Percentiles rank a stretch among this genome's conserved stretches.
Evolutionary conservation across 1,140 invertebrate genomes (phyloP).

Genomic region (Bombus confusus): DNA sequence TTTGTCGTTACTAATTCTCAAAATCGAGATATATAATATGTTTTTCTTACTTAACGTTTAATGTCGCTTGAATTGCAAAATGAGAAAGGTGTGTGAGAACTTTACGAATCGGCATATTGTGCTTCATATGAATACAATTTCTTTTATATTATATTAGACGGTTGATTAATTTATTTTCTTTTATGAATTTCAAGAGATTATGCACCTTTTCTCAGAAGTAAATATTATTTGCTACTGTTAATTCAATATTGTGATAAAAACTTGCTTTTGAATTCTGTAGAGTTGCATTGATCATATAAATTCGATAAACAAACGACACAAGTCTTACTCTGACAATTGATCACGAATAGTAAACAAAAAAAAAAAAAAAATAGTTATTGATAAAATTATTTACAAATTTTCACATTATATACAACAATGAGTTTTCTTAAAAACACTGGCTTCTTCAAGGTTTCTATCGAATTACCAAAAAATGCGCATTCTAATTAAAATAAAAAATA

Average conservation of each 20-base stretch:
- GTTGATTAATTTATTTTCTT: background rate
- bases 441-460: background rate
- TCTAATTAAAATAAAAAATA: conserved; percentile 3
- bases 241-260: background rate
- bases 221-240: background rate
- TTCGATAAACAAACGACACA: background rate
- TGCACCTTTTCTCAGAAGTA: background rate
- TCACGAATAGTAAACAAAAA: background rate
- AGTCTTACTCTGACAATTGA: background rate
- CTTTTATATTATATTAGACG: too few species aligned
- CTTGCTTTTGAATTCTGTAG: background rate
- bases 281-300: background rate
- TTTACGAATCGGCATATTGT: too few species aligned
- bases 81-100: too few species aligned
- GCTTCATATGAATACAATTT: too few species aligned
- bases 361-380: too few species aligned
- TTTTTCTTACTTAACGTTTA: too few species aligned
- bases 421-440: background rate
- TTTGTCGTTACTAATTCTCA: too few species aligned
- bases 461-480: background rate
- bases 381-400: background rate
- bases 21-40: too few species aligned
- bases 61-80: too few species aligned
- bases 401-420: background rate
- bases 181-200: background rate